These are phyloP conservation scores for Ormia ochracea DNA, from an alignment of 2,888 invertebrate genomes.

Conservation along the genomic window DNA sequence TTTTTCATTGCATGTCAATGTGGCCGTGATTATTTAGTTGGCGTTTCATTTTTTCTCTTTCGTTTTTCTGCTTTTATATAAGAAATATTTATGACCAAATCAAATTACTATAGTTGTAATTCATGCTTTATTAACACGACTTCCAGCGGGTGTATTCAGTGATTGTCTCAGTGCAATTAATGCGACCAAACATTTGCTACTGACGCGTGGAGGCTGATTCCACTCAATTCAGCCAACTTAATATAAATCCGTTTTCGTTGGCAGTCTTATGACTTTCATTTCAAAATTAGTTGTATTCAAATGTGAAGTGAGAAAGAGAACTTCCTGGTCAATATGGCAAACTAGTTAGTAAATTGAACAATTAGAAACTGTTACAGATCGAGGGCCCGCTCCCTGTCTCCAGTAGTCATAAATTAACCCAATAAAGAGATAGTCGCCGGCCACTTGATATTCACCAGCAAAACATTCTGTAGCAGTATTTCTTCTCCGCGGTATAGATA, in stretches of 20 bases:
- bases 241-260: conserved; percentile 37
- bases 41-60: not conserved
- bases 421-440: too few relatives aligned
- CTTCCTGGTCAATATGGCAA: conserved; percentile 36
- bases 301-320: not conserved
- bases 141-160: conserved; percentile 38
- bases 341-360: too few relatives aligned
- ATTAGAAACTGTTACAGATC: too few relatives aligned
- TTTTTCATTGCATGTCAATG: conserved; percentile 59
- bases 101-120: conserved; percentile 49
- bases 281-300: conserved; percentile 2
- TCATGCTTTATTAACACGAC: conserved; percentile 60
- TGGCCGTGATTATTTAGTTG: conserved; percentile 57
- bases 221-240: conserved; percentile 3
- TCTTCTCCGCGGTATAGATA: too few relatives aligned
- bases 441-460: too few relatives aligned
- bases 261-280: not conserved
- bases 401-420: too few relatives aligned
- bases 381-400: too few relatives aligned
- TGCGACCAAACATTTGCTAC: not conserved
- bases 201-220: not conserved
- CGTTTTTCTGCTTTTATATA: conserved; percentile 17
- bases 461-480: too few relatives aligned
- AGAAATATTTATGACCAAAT: conserved; percentile 48
- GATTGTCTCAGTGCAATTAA: not conserved